A percentile compares a stretch with the other conserved stretches of the same genome.
These are phyloP conservation scores for Drosophila koepferae DNA, from an alignment of 2,888 invertebrate species.

Conservation along the genomic window DNA sequence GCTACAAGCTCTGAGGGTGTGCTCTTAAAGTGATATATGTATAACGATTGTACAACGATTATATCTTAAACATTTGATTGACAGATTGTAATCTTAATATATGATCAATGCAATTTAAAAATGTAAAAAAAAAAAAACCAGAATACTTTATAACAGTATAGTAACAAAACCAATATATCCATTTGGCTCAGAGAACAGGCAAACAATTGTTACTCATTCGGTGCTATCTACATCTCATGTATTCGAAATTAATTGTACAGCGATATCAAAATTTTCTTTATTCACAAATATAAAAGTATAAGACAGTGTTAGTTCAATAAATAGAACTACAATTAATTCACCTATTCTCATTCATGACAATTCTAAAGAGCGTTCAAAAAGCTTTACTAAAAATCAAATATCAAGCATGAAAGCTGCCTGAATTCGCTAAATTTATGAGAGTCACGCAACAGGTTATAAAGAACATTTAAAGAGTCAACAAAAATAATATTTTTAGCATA, in stretches of 20 bases:
- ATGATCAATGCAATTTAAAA: too few species aligned
- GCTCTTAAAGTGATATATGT: neutral
- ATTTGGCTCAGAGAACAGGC: neutral
- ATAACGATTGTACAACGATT: too few species aligned
- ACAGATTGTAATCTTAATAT: too few species aligned
- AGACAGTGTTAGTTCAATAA: neutral
- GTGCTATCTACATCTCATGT: neutral
- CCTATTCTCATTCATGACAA: neutral
- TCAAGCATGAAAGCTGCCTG: constrained; percentile 2
- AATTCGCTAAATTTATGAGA: neutral
- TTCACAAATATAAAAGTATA: neutral
- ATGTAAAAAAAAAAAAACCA: too few species aligned
- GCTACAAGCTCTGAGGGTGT: neutral
- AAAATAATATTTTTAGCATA: neutral
- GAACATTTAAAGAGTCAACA: neutral
- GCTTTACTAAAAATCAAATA: neutral
- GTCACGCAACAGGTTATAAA: neutral
- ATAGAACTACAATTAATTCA: neutral
- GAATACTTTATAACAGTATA: too few species aligned
- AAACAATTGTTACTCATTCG: neutral
- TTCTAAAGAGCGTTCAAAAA: neutral
- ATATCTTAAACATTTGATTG: too few species aligned
- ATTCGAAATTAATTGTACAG: neutral
- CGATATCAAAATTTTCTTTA: neutral
- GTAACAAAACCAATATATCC: neutral